A percentile compares a stretch with the other conserved stretches of the same genome.
Conservation (phyloP, 2,113 vertebrate genomes). For the Struthio camelus region DNA sequence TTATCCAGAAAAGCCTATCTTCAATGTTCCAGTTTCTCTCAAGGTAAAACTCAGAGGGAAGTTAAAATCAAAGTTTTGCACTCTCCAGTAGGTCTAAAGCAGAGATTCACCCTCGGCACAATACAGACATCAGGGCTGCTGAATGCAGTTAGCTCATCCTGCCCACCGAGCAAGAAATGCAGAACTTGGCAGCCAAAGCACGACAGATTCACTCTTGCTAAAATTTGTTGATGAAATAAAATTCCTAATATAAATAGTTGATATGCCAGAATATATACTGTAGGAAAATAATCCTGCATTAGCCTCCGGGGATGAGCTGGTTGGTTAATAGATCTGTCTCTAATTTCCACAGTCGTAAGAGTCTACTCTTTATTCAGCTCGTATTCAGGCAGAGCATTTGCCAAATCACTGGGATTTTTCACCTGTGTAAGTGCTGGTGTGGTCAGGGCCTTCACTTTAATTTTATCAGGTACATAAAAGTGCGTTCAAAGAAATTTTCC, state of each 20-base stretch:
- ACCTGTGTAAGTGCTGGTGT: not conserved
- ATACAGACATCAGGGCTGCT: accelerated
- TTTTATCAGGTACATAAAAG: conserved; percentile 3
- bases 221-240: conserved; percentile 56
- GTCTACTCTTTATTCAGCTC: not conserved
- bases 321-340: conserved; percentile 53
- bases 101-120: not conserved
- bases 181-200: not conserved
- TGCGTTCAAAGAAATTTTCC: not conserved
- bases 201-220: not conserved
- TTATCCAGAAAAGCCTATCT: not conserved
- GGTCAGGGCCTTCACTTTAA: not conserved
- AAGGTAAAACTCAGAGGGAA: not conserved
- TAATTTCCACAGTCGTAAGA: conserved; percentile 38
- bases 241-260: conserved; percentile 46
- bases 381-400: not conserved
- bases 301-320: conserved; percentile 16
- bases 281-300: conserved; percentile 44
- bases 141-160: not conserved
- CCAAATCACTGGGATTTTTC: not conserved
- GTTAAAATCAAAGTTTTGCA: not conserved
- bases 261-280: conserved; percentile 18
- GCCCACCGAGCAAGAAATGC: not conserved
- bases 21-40: not conserved
- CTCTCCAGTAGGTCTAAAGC: not conserved